Base-by-base conservation (phyloP, 2,113 vertebrate species). In the Trinectes maculatus region DNA sequence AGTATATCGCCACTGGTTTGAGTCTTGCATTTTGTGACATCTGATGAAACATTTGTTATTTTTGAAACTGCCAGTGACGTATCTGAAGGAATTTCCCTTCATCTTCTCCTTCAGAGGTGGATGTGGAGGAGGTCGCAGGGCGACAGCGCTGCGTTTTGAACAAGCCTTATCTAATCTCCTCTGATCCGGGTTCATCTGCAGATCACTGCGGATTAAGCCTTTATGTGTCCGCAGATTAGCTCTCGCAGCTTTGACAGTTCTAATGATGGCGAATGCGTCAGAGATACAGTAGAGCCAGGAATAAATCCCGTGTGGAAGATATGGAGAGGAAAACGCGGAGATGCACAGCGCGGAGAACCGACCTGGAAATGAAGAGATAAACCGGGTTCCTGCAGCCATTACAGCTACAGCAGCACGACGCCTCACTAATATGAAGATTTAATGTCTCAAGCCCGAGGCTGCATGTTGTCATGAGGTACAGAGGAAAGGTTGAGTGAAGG, bases 191-290 rank as follows among this genome's bases (percentile, higher is more conserved):
- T 77, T 82, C 79, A 78, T 76, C 67, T 61, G 48, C 57, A 76
- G 71, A 87, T 85, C 82, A 83, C 62, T 76, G 77, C 42, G 74
- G 67, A 83, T 80, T 85, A 67, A 70, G 63, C 51, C 59, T 72
- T 80, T 62, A 78, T 79, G 75, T 78, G 47, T 69, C 33, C 9
- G 48, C 55, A 75, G 82, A 85, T 83, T 76, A 83, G 63, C 66
- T 57, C 55, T 65, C 54, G 55, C 31, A 52, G 59, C 40, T 57
- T 65, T 77, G 42, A 69, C 40, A 57, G 55, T 76, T 66, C 18
- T 71, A 66, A 76, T 34, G 46, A 69, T 63, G 37, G 29, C 1
- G 0, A 49, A 36, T 29, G 59, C 15, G 10, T 64, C 52, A 48
- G 48, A 21, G 60, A 71, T 77, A 62, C 51, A 71, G 58, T 37